Evolutionary conservation across 2,113 vertebrate species (phyloP).

Genomic region (Propithecus coquereli): DNA sequence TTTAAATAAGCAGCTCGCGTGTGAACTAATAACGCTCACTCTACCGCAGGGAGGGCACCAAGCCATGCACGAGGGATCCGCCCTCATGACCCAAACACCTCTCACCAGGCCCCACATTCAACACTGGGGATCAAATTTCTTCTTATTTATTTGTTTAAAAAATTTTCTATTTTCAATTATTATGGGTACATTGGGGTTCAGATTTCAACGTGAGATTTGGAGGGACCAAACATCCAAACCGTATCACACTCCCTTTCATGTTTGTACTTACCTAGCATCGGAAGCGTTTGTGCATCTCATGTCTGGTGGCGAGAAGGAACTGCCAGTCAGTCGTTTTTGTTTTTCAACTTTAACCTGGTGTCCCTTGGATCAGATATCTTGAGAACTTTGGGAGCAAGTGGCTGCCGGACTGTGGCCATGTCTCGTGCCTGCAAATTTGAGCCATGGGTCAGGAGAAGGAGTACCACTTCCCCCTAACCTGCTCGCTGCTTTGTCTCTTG

Average conservation of each 20-base stretch:
- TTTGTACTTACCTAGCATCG: not conserved
- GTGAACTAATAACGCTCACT: no score
- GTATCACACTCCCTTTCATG: not conserved
- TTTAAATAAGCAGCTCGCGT: not conserved
- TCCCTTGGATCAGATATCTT: not conserved
- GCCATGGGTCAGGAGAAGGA: not conserved
- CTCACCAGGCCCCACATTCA: no score
- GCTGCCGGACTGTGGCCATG: no score
- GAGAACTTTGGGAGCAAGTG: not conserved
- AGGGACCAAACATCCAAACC: no score
- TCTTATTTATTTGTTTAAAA: no score
- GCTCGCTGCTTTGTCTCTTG: accelerated
- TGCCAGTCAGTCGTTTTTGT: not conserved
- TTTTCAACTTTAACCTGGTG: not conserved
- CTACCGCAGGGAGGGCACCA: no score
- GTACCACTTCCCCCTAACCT: accelerated
- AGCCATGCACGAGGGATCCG: no score
- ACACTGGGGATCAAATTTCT: no score
- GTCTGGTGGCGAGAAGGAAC: not conserved
- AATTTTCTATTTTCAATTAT: no score
- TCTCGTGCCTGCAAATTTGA: not conserved
- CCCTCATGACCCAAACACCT: no score
- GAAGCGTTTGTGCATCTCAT: not conserved
- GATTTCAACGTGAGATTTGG: no score
- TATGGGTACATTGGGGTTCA: no score